A percentile compares a stretch with the other conserved stretches of the same genome.
Evolutionary conservation across 2,797 vertebrate species (phyloP).

Genomic region (Pseudomugil tenellus): DNA sequence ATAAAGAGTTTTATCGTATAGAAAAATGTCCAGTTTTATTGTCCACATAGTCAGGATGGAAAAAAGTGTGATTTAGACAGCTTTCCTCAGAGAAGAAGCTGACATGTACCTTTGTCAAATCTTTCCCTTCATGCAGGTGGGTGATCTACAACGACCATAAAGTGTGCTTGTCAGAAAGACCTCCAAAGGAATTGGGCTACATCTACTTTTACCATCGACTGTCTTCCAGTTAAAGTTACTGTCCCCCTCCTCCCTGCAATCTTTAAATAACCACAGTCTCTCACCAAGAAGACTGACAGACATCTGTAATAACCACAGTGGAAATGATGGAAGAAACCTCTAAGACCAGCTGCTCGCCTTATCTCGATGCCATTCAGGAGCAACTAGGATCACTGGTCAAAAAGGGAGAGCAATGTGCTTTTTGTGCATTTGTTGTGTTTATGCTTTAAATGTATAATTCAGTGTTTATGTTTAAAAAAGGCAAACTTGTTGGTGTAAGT

Average conservation of each 20-base stretch:
- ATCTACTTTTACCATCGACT: constrained; percentile 98
- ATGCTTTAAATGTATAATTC: constrained; percentile 69
- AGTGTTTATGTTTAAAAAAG: constrained; percentile 46
- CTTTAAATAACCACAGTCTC: constrained; percentile 80
- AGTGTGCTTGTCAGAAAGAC: constrained; percentile 97
- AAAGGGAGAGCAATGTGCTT: constrained; percentile 69
- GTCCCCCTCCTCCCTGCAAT: constrained; percentile 51
- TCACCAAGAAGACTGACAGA: constrained; percentile 73
- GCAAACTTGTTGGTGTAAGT: constrained; percentile 44
- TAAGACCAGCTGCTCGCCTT: constrained; percentile 69
- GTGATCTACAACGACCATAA: constrained; percentile 98
- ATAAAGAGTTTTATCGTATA: neutral
- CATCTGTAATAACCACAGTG: constrained; percentile 57
- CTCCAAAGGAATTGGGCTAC: constrained; percentile 98
- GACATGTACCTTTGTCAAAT: neutral
- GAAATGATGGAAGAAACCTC: constrained; percentile 74
- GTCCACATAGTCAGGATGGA: neutral
- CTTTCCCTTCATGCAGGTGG: constrained; percentile 85
- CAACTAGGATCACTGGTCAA: constrained; percentile 58
- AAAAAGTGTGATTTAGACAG: constrained; percentile 1
- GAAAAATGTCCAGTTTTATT: neutral
- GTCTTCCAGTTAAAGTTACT: constrained; percentile 87
- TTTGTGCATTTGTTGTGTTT: constrained; percentile 64
- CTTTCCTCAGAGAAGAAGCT: constrained; percentile 1
- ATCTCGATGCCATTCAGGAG: constrained; percentile 63